These are phyloP conservation scores for Pseudonaja textilis DNA, from an alignment of 2,113 vertebrate species.

Conservation along the genomic window DNA sequence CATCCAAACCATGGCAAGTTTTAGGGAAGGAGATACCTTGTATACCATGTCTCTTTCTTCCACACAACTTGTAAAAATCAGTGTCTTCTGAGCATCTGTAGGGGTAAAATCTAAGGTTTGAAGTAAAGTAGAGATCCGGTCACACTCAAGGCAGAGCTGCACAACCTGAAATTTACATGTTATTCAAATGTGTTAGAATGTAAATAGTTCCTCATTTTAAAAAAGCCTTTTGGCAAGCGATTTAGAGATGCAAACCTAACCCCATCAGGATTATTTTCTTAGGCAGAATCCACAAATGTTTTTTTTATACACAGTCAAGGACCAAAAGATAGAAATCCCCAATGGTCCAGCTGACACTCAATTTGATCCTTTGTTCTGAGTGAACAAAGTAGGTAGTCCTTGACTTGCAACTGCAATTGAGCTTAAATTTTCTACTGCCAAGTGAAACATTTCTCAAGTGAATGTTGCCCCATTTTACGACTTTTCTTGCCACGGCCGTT, in stretches of 20 bases:
- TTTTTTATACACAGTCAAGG: not conserved
- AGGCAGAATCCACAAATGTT: not conserved
- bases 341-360: no score
- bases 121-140: slow-evolving; percentile 76
- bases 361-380: not conserved
- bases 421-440: not conserved
- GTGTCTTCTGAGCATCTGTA: slow-evolving; percentile 77
- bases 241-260: not conserved
- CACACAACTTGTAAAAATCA: slow-evolving; percentile 77
- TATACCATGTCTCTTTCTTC: slow-evolving; percentile 81
- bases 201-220: not conserved
- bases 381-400: not conserved
- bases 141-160: slow-evolving; percentile 72
- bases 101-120: slow-evolving; percentile 73
- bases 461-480: not conserved
- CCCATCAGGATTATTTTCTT: not conserved
- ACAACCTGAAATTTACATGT: slow-evolving; percentile 69
- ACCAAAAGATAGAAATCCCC: not conserved
- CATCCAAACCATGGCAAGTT: not conserved
- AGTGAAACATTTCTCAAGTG: not conserved
- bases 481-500: not conserved
- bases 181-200: not conserved
- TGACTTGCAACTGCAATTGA: not conserved
- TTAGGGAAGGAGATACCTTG: slow-evolving; percentile 66
- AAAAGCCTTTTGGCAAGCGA: not conserved